A percentile compares a stretch with the other conserved stretches of the same genome.
phyloP scores from a whole-genome alignment of 2,888 invertebrate species.

The Ectemnius lituratus region DNA sequence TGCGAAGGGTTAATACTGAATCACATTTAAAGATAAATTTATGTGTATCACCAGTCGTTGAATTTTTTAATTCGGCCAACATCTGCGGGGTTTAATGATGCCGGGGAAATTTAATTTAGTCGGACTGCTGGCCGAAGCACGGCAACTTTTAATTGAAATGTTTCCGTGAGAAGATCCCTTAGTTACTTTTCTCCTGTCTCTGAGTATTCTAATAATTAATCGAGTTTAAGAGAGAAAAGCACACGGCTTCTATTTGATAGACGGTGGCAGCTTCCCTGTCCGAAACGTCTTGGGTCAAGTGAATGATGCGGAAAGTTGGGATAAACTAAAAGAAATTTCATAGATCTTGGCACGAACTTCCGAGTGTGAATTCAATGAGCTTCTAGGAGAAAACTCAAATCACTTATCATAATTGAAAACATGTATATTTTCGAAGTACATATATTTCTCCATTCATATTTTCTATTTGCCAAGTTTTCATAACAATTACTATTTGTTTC shows the following conservation, averaged over 20 bases:
- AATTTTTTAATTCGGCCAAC: not conserved
- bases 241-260: constrained; percentile 21
- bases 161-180: not conserved
- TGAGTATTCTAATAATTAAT: constrained; percentile 26
- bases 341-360: not conserved
- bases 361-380: constrained; percentile 8
- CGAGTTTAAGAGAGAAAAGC: constrained; percentile 5
- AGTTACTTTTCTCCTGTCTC: constrained; percentile 13
- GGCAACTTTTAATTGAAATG: constrained; percentile 3
- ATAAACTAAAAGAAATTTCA: constrained; percentile 23
- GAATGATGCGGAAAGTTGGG: constrained; percentile 19
- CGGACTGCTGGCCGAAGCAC: not conserved
- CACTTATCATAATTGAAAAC: constrained; percentile 16
- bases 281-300: constrained; percentile 19
- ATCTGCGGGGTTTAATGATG: not conserved
- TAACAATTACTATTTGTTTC: too few species aligned
- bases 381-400: constrained; percentile 21
- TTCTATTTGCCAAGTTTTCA: not conserved
- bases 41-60: not conserved
- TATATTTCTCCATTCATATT: not conserved
- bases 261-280: constrained; percentile 2
- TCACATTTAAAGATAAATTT: too few species aligned
- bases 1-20: too few species aligned
- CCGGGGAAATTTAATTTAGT: not conserved
- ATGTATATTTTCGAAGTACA: constrained; percentile 11